Conservation (phyloP, 2,888 invertebrate species). For the Bedellia somnulentella region DNA sequence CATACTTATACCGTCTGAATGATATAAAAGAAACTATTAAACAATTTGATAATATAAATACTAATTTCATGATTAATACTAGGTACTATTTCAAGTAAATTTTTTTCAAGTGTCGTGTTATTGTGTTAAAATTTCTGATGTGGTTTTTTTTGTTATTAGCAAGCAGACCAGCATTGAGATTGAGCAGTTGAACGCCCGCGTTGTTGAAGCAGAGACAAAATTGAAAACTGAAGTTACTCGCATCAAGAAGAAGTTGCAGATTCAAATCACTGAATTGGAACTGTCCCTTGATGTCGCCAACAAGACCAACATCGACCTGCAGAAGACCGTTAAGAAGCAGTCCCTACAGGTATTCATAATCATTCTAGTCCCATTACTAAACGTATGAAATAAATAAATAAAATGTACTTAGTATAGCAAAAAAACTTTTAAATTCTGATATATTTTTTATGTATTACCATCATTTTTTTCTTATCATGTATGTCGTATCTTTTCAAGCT, state of each 20-base stretch:
- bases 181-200: constrained; percentile 92
- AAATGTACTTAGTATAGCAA: not conserved
- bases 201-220: constrained; percentile 94
- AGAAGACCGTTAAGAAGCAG: constrained; percentile 97
- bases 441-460: no score
- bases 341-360: constrained; percentile 88
- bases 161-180: constrained; percentile 98
- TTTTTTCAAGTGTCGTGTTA: constrained; percentile 1
- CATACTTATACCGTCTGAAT: constrained; percentile 60
- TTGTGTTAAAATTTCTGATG: no score
- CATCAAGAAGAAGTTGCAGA: constrained; percentile 99
- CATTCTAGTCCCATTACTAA: not conserved
- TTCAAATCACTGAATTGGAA: constrained; percentile 96
- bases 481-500: no score
- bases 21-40: constrained; percentile 65
- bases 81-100: no score
- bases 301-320: constrained; percentile 96
- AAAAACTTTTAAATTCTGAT: no score
- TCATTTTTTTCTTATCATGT: no score
- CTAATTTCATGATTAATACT: constrained; percentile 62
- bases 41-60: constrained; percentile 64
- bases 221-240: constrained; percentile 94
- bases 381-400: not conserved
- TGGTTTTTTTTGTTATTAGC: constrained; percentile 64
- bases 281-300: constrained; percentile 96